Conservation (phyloP, 2,888 invertebrate species). For the Sesamia inferens region DNA sequence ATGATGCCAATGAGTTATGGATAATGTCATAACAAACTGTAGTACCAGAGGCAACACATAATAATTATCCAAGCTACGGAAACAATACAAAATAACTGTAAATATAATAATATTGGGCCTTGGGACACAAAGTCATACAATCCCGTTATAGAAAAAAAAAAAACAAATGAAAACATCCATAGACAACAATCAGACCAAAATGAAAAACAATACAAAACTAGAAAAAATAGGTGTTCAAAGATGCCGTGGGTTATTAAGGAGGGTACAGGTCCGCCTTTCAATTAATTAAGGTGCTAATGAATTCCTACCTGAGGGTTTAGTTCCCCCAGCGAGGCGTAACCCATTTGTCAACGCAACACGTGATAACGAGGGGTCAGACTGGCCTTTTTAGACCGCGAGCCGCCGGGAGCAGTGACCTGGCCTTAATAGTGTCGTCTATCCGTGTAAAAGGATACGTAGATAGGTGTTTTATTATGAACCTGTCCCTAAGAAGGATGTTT, state of each 20-base stretch:
- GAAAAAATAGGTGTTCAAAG: conserved; percentile 64
- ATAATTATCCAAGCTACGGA: conserved; percentile 24
- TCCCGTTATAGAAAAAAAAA: conserved; percentile 38
- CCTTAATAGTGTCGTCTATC: conserved; percentile 49
- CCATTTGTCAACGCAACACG: conserved; percentile 84
- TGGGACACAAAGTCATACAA: conserved; percentile 20
- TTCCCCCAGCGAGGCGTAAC: conserved; percentile 74
- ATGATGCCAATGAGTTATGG: conserved; percentile 2
- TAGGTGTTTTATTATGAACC: conserved; percentile 26
- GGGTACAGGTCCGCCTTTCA: conserved; percentile 76
- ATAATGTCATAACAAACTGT: conserved; percentile 26
- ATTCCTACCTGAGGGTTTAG: conserved; percentile 75
- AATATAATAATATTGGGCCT: conserved; percentile 3
- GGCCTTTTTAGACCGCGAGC: conserved; percentile 63
- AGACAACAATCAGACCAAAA: conserved; percentile 36
- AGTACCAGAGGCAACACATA: neutral
- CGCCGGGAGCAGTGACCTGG: conserved; percentile 61
- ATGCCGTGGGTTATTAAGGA: conserved; percentile 70
- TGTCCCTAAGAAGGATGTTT: conserved; percentile 24
- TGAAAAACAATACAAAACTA: conserved; percentile 52
- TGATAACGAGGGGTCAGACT: conserved; percentile 76
- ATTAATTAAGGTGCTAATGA: conserved; percentile 85
- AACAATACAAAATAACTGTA: conserved; percentile 45
- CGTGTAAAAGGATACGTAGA: conserved; percentile 44
- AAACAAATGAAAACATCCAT: conserved; percentile 35